These are phyloP conservation scores for Philereme vetulata DNA, from an alignment of 2,888 invertebrate genomes.

Conservation along the genomic window DNA sequence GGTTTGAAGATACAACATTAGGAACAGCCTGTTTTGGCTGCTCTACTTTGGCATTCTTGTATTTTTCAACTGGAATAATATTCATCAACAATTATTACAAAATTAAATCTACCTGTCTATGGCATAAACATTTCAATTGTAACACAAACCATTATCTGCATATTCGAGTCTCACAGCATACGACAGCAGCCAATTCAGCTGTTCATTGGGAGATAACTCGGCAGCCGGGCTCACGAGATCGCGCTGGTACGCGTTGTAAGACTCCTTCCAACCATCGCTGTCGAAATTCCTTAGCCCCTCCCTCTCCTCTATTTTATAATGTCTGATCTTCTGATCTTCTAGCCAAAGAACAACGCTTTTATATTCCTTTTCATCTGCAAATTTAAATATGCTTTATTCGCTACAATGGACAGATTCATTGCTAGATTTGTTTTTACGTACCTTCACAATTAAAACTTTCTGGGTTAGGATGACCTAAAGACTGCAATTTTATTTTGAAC, in stretches of 20 bases:
- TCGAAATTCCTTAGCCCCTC: slow-evolving; percentile 88
- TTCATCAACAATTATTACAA: neutral
- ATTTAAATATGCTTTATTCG: slow-evolving; percentile 7
- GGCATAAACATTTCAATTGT: neutral
- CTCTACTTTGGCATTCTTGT: slow-evolving; percentile 86
- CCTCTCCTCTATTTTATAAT: slow-evolving; percentile 92
- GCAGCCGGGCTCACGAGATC: slow-evolving; percentile 89
- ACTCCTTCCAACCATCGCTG: slow-evolving; percentile 87
- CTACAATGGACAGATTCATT: neutral
- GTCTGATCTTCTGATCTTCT: slow-evolving; percentile 96
- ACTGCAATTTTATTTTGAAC: slow-evolving; percentile 90
- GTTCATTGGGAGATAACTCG: slow-evolving; percentile 84
- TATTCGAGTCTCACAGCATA: slow-evolving; percentile 93
- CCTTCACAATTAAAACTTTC: slow-evolving; percentile 88
- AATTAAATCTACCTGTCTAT: neutral
- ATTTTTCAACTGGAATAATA: slow-evolving; percentile 86
- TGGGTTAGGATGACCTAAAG: slow-evolving; percentile 90
- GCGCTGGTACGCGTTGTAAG: slow-evolving; percentile 88
- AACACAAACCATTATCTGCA: slow-evolving; percentile 87
- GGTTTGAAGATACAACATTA: slow-evolving; percentile 90
- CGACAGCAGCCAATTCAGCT: slow-evolving; percentile 93
- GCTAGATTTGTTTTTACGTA: slow-evolving; percentile 58
- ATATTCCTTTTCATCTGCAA: slow-evolving; percentile 90
- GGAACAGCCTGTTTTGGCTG: slow-evolving; percentile 86
- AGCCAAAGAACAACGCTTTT: slow-evolving; percentile 94